These are phyloP conservation scores for Agrypnus murinus DNA, from an alignment of 2,888 invertebrate genomes.

Conservation along the genomic window DNA sequence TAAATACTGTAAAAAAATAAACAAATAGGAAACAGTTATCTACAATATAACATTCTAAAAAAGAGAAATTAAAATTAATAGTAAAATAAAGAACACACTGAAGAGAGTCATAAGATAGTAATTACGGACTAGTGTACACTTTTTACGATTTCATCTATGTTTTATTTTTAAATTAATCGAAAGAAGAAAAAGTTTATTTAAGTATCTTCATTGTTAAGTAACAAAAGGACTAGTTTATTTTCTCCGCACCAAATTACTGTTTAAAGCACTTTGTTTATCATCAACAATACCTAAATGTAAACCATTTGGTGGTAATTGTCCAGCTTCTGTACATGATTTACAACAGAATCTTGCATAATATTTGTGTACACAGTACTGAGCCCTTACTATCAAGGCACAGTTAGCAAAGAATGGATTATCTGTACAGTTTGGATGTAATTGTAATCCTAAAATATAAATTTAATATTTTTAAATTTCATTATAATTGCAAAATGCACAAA, in stretches of 20 bases:
- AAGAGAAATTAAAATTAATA: too few species aligned
- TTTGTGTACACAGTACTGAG: slow-evolving; percentile 87
- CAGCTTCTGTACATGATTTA: slow-evolving; percentile 91
- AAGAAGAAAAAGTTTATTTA: slow-evolving; percentile 40
- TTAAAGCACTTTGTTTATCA: slow-evolving; percentile 60
- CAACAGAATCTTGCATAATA: slow-evolving; percentile 97
- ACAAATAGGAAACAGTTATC: slow-evolving; percentile 40
- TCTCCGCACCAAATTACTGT: slow-evolving; percentile 59
- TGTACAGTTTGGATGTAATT: slow-evolving; percentile 86
- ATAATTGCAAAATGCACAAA: too few species aligned
- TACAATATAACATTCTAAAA: slow-evolving; percentile 25
- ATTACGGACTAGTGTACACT: slow-evolving; percentile 35
- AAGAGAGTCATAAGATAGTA: slow-evolving; percentile 10
- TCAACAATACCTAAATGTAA: slow-evolving; percentile 67
- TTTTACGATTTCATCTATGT: slow-evolving; percentile 7
- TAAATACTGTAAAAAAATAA: slow-evolving; percentile 28
- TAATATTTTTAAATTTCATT: too few species aligned
- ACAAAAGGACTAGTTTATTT: slow-evolving; percentile 47
- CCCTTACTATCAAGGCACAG: slow-evolving; percentile 90
- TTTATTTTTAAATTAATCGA: slow-evolving; percentile 13
- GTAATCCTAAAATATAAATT: slow-evolving; percentile 78
- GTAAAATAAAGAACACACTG: slow-evolving; percentile 6
- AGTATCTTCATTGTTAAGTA: slow-evolving; percentile 14
- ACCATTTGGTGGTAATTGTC: slow-evolving; percentile 77
- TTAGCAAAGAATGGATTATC: slow-evolving; percentile 93